Conservation (phyloP, 2,113 vertebrate species). For the Marcusenius ussheri region DNA sequence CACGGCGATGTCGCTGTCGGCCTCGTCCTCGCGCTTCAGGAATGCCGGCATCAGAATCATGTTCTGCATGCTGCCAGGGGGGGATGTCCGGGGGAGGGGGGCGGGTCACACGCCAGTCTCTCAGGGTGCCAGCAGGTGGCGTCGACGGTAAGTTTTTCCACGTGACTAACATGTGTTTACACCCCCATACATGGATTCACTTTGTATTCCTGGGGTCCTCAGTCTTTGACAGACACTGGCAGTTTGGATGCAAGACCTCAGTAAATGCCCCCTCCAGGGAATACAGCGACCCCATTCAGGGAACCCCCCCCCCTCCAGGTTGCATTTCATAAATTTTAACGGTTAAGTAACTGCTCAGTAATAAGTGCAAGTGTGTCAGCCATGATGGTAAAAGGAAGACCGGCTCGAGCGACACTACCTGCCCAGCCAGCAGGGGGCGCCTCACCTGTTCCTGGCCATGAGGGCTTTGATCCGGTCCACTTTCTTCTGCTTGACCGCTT, state of each 20-base stretch:
- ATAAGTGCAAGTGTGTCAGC: not conserved
- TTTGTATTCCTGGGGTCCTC: not conserved
- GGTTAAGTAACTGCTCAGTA: not conserved
- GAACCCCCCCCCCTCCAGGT: not conserved
- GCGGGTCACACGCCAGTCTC: not conserved
- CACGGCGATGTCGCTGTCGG: conserved; percentile 48
- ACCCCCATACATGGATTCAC: not conserved
- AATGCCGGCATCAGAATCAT: conserved; percentile 49
- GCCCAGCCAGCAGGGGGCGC: not conserved
- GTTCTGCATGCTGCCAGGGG: conserved; percentile 53
- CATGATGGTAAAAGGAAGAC: not conserved
- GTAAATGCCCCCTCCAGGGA: not conserved
- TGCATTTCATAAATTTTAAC: not conserved
- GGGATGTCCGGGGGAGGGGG: not conserved
- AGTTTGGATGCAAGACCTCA: not conserved
- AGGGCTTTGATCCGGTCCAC: conserved; percentile 36
- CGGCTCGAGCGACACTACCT: not conserved
- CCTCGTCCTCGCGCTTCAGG: conserved; percentile 54
- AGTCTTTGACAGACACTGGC: not conserved
- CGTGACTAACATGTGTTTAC: not conserved
- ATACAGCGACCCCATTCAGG: not conserved
- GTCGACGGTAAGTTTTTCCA: not conserved
- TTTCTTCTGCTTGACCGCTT: conserved; percentile 48
- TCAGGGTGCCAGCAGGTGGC: not conserved
- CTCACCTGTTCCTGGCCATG: conserved; percentile 50